Base-by-base conservation (phyloP, 2,797 vertebrate species). In the Microhierax caerulescens region DNA sequence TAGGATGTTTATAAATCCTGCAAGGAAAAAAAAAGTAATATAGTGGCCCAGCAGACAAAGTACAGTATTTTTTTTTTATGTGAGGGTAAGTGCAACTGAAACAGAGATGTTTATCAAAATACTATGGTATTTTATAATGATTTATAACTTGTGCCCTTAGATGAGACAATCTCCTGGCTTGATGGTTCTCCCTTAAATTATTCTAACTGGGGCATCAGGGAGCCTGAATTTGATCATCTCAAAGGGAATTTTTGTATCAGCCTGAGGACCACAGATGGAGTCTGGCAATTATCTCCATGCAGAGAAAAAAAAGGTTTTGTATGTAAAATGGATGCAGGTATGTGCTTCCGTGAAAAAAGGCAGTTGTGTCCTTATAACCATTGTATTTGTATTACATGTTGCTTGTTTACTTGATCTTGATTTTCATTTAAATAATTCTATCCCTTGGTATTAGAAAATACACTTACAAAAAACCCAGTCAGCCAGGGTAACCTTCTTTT, bases 291-390 rank as follows among this genome's bases (percentile, higher is more conserved):
- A 88, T 97, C 98, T 32, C 86, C 95, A 2, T 99, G 99, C 97
- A 94, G 79, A 41, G 98, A 99, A 69, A 98, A 94, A 41, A 98
- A 97, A 11, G 99, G 99, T 82, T 99, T 99, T 79, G 80, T 99
- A 47, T 99, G 99, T 97, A 99, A 99, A 98, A 98, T 97, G 68
- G 88, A 96, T 61, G 95, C 98, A 98, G 98, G 99, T 99, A 95
- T 43, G 97, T 94, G 11, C 41, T 86, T 83, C 27, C 5, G 0
- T 69, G 43, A 37, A 86, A 87, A 39, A 64, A 56, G 22, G 10
- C 16, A 51, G 24, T 56, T n/a, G 4, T 75, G 16, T 88, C 30
- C 59, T 61, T 57, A 5, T 16, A 65, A 56, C 16, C 6, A 5
- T 22, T 95, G 45, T n/a, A n/a, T n/a, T n/a, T n/a, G n/a, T n/a